phyloP scores from a whole-genome alignment of 2,888 invertebrate genomes.

The Hypselothyrea guttata region DNA sequence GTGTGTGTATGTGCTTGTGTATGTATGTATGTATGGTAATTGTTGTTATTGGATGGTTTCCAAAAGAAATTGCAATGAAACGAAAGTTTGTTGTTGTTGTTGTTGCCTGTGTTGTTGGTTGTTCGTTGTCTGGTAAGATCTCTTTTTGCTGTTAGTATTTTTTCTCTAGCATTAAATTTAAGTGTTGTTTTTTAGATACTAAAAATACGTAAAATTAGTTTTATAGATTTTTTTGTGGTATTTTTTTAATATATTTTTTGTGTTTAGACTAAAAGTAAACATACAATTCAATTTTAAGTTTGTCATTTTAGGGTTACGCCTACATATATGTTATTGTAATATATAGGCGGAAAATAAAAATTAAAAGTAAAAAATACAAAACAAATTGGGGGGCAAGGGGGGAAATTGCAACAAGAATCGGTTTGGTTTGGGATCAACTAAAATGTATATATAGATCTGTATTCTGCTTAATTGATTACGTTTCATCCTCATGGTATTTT shows the following conservation, averaged over 20 bases:
- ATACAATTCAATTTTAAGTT: slow-evolving; percentile 49
- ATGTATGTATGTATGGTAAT: not conserved
- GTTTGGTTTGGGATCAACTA: slow-evolving; percentile 9
- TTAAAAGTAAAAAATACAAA: slow-evolving; percentile 14
- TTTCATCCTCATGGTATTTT: not conserved
- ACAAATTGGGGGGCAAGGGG: slow-evolving; percentile 15
- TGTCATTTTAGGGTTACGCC: slow-evolving; percentile 17
- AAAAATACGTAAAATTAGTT: slow-evolving; percentile 38
- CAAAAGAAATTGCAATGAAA: no score
- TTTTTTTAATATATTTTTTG: slow-evolving; percentile 23
- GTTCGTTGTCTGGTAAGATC: slow-evolving; percentile 11
- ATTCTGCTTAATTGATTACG: not conserved
- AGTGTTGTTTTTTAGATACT: no score
- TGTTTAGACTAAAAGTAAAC: slow-evolving; percentile 37
- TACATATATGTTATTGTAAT: slow-evolving; percentile 35
- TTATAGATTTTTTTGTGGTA: slow-evolving; percentile 11
- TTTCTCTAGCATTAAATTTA: slow-evolving; percentile 38
- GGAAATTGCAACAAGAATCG: slow-evolving; percentile 44
- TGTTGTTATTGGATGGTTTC: slow-evolving; percentile 8
- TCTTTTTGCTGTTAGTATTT: slow-evolving; percentile 45
- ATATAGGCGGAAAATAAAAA: slow-evolving; percentile 29
- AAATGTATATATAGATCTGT: slow-evolving; percentile 1
- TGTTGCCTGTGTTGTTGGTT: no score
- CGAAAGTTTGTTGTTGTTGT: no score
- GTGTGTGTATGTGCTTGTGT: no score